Evolutionary conservation across 2,113 vertebrate species (phyloP), one percentile per base, ranked within the genome.

Genomic region (Amblyopsis rosae): DNA sequence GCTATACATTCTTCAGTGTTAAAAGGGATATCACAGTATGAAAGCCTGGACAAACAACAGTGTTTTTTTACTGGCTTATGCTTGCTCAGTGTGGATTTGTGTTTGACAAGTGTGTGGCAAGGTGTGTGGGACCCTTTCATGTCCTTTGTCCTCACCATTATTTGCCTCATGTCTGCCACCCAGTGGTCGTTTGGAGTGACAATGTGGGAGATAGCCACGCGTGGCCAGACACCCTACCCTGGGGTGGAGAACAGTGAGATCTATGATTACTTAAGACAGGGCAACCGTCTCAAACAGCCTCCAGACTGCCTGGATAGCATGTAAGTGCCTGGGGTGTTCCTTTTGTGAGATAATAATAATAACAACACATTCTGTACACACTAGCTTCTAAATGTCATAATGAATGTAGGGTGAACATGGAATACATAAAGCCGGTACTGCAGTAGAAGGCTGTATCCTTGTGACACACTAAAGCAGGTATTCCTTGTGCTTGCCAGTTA

Each of bases 121-220:
- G 58, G 54, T 50, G 32, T 35, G 26, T 15, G 4, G 54, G 69
- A 75, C 41, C 53, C 10, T 16, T 6, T 41, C 35, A 41, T 41
- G 4, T 41, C 5, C 7, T 8, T 41, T 7, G 35, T 41, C 35
- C 35, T 41, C 35, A 41, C 35, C 35, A 6, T 41, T 41, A 41
- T 41, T 8, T 41, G 35, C 17, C 15, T 63, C 6, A 75, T 55
- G 19, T 57, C 54, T 59, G 2, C 41, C 49, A 16, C 17, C 69
- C 79, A 97, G 96, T 97, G 96, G 96, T 96, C 96, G 0, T 97
- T 96, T 15, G 96, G 96, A 0, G 96, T 97, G 77, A 96, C 95
- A 2, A 97, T 97, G 96, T 97, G 96, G 96, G 96, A 97, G 83
- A 96, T 97, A 11, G 95, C 95, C 41, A 96, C 96, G 0, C 89